phyloP scores from a whole-genome alignment of 2,113 vertebrate species.

The Lates calcarifer region DNA sequence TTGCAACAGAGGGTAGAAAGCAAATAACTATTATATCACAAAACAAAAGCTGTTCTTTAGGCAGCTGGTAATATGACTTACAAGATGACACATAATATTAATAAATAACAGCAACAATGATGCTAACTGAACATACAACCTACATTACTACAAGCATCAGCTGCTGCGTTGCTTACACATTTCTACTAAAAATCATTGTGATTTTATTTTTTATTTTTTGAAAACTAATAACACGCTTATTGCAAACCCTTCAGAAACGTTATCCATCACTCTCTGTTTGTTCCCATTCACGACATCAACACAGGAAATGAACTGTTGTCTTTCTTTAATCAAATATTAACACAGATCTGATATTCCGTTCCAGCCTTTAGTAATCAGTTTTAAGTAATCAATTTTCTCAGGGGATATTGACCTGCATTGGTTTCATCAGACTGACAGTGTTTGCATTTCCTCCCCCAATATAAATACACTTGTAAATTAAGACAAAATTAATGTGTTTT shows the following conservation, averaged over 20 bases:
- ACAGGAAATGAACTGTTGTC: conserved; percentile 57
- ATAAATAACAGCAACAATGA: not conserved
- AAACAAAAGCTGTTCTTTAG: not conserved
- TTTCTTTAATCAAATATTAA: conserved; percentile 52
- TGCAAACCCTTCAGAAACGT: conserved; percentile 7
- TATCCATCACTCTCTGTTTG: conserved; percentile 13
- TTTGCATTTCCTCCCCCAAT: conserved; percentile 21
- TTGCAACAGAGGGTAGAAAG: not conserved
- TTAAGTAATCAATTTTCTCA: conserved; percentile 24
- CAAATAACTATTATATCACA: not conserved
- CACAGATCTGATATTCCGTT: conserved; percentile 32
- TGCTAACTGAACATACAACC: not conserved
- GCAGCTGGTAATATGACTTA: not conserved
- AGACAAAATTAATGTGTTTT: not conserved
- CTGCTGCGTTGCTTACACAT: not conserved
- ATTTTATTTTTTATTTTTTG: not conserved
- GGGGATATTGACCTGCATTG: conserved; percentile 31
- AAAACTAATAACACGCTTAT: conserved; percentile 32
- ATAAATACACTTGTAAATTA: conserved; percentile 27
- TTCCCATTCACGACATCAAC: conserved; percentile 38
- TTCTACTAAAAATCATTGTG: not conserved
- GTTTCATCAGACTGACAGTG: conserved; percentile 28
- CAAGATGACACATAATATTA: conserved; percentile 14
- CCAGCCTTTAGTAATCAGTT: not conserved
- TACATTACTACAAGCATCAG: not conserved